Percentiles rank a stretch among this genome's conserved stretches.
Conservation (phyloP, 2,888 invertebrate genomes). For the Branchipolynoe longqiensis region DNA sequence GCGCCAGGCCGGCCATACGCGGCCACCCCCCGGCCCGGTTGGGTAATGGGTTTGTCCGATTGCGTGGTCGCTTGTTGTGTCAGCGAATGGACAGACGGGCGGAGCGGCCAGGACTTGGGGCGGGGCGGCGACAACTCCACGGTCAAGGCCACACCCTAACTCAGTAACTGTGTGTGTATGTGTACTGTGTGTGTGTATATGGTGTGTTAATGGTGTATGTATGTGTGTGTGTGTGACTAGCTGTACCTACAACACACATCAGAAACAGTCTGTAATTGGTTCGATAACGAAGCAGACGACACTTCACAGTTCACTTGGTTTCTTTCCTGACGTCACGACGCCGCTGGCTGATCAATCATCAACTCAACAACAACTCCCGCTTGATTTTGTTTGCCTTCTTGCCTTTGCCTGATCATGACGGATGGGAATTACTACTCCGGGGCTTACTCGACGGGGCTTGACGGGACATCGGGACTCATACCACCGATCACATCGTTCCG, state of each 20-base stretch:
- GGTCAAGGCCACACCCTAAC: too few species aligned
- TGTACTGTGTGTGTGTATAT: too few species aligned
- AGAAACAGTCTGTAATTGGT: neutral
- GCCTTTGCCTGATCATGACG: slow-evolving; percentile 8
- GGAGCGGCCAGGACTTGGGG: neutral
- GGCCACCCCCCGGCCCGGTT: slow-evolving; percentile 10
- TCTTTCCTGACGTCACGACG: neutral
- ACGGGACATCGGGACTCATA: slow-evolving; percentile 45
- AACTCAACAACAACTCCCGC: too few species aligned
- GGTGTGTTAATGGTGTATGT: too few species aligned
- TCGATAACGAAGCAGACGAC: neutral
- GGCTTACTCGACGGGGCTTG: slow-evolving; percentile 43
- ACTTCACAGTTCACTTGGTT: neutral
- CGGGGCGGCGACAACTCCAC: neutral
- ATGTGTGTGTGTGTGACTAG: too few species aligned
- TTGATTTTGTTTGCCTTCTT: too few species aligned
- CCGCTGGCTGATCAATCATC: too few species aligned
- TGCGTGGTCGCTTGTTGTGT: slow-evolving; percentile 55
- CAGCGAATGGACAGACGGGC: neutral
- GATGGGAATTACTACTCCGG: slow-evolving; percentile 38
- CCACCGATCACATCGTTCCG: slow-evolving; percentile 54
- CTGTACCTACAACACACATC: neutral
- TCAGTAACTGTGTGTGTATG: too few species aligned
- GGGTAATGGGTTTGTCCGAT: slow-evolving; percentile 39
- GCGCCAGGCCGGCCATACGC: neutral